Percentiles rank a stretch among this genome's conserved stretches.
These are phyloP conservation scores for Polyommatus iphigenia DNA, from an alignment of 2,888 invertebrate species.

Conservation along the genomic window DNA sequence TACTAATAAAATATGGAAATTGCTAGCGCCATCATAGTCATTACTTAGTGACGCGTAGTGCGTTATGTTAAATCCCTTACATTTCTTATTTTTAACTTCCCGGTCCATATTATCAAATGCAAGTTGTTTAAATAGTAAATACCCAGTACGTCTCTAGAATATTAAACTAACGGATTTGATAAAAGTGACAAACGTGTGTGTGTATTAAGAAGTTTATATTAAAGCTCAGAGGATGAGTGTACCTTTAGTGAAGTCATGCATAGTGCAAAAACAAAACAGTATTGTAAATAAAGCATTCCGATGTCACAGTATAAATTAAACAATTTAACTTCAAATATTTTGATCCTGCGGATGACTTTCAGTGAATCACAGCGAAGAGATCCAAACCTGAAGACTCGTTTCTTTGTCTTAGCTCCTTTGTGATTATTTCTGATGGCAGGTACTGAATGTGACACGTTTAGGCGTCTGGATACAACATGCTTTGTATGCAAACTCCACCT, in stretches of 20 bases:
- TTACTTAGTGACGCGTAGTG: too few relatives aligned
- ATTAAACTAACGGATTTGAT: too few relatives aligned
- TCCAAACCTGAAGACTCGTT: slow-evolving; percentile 40
- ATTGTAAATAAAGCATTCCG: not conserved
- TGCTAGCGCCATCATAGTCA: too few relatives aligned
- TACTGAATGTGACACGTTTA: slow-evolving; percentile 42
- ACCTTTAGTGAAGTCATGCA: not conserved
- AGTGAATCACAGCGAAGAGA: slow-evolving; percentile 38
- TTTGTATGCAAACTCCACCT: slow-evolving; percentile 35
- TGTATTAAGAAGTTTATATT: not conserved
- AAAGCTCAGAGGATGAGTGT: not conserved
- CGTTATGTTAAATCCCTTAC: too few relatives aligned
- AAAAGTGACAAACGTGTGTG: too few relatives aligned
- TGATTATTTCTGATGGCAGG: slow-evolving; percentile 48
- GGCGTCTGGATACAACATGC: slow-evolving; percentile 34
- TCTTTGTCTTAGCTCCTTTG: slow-evolving; percentile 46
- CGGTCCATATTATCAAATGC: too few relatives aligned
- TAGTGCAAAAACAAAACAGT: slow-evolving; percentile 19
- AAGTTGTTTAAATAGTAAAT: too few relatives aligned
- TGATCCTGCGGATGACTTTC: slow-evolving; percentile 26
- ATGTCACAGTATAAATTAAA: slow-evolving; percentile 39
- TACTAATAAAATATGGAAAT: too few relatives aligned
- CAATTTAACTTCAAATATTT: slow-evolving; percentile 39
- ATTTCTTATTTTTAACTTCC: too few relatives aligned
- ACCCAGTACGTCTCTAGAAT: not conserved